Evolutionary conservation across 2,888 invertebrate genomes (phyloP).

Genomic region (Coelinius sp.): DNA sequence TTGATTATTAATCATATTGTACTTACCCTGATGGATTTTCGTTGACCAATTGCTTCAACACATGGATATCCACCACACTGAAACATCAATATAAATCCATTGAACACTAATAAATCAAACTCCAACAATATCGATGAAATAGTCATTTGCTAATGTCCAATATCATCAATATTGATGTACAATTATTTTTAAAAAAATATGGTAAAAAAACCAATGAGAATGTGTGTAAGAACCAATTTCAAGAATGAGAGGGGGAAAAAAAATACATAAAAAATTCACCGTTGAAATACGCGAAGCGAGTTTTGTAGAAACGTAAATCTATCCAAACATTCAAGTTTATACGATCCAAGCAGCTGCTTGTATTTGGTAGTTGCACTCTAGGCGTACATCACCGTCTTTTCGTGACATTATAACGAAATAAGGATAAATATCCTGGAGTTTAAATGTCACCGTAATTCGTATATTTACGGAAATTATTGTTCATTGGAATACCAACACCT

Average conservation of each 20-base stretch:
- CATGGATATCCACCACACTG: constrained; percentile 67
- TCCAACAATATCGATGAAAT: background rate
- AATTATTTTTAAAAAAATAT: background rate
- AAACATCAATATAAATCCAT: constrained; percentile 48
- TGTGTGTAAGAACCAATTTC: background rate
- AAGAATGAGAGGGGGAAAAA: too few species aligned
- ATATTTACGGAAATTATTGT: background rate
- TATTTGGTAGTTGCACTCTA: background rate
- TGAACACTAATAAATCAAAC: background rate
- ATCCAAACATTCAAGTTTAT: background rate
- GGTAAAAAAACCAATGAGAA: background rate
- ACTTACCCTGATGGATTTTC: constrained; percentile 66
- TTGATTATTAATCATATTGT: background rate
- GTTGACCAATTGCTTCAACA: constrained; percentile 57
- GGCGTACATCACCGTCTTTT: background rate
- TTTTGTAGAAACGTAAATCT: background rate
- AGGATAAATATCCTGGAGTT: background rate
- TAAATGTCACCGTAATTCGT: background rate
- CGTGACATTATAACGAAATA: background rate
- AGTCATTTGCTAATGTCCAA: background rate
- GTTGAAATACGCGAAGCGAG: background rate
- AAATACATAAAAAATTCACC: too few species aligned
- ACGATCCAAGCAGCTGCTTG: background rate
- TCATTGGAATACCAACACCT: background rate
- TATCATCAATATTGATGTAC: background rate